Conservation (phyloP, 2,797 vertebrate genomes). For the Xiphophorus birchmanni region DNA sequence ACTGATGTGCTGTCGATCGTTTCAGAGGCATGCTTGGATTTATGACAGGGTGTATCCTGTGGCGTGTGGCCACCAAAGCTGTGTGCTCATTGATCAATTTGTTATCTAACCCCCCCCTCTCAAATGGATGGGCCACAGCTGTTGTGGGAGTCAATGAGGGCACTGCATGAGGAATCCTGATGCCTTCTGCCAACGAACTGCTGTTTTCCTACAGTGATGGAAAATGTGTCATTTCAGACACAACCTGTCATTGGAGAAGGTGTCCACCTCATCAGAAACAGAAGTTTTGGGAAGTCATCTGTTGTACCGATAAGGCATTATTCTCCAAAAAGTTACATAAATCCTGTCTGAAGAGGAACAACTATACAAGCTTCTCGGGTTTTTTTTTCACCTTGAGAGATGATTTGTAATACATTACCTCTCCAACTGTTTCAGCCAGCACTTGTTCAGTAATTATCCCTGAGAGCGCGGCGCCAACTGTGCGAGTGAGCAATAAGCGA, state of each 20-base stretch:
- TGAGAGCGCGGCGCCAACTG: constrained; percentile 28
- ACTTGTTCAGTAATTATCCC: constrained; percentile 64
- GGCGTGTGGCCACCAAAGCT: constrained; percentile 51
- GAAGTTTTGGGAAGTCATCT: background rate
- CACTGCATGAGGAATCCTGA: constrained; percentile 58
- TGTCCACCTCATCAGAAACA: constrained; percentile 19
- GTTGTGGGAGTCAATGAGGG: constrained; percentile 73
- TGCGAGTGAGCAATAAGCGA: constrained; percentile 50
- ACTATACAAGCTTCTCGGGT: constrained; percentile 3
- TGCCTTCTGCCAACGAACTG: constrained; percentile 60
- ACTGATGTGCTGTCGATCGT: constrained; percentile 78
- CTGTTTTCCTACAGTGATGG: constrained; percentile 44
- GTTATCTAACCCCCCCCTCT: constrained; percentile 57
- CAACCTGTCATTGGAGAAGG: constrained; percentile 29
- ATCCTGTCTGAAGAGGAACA: background rate
- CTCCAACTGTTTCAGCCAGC: constrained; percentile 44
- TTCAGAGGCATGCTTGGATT: constrained; percentile 71
- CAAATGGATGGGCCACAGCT: constrained; percentile 72
- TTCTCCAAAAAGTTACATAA: background rate
- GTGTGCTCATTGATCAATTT: constrained; percentile 73
- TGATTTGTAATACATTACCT: constrained; percentile 51
- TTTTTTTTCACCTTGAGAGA: constrained; percentile 44
- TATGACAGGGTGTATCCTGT: constrained; percentile 63
- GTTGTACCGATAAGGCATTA: background rate
- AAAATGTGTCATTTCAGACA: constrained; percentile 45